Base-by-base conservation (phyloP, 1,140 invertebrate genomes). In the Hesperophylax magnus region DNA sequence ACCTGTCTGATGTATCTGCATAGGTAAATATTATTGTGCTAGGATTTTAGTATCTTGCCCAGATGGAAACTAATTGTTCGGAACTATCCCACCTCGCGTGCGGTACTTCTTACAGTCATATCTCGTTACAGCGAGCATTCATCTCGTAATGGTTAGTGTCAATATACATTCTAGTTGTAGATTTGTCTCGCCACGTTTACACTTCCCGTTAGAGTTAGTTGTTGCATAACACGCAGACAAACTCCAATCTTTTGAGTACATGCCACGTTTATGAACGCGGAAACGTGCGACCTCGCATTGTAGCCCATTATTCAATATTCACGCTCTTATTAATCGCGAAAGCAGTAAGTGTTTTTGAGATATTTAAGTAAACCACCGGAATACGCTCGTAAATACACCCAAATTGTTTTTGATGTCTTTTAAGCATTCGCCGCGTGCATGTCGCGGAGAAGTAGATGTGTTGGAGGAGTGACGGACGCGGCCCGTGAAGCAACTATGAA, bases 71-170 rank as follows among this genome's bases (percentile, higher is more conserved):
- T 24, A 9, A 24, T 61, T 61, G 20, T 24, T 24, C 3, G 56
- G 6, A 22, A 58, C 9, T 58, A 58, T 58, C 24, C 24, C 9
- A 14, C 20, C 24, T 27, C 27, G 27, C 31, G 34, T 18, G 24
- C n/a, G 27, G 63, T 9, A 17, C 39, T 14, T 27, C 2, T 27
- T 27, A 27, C 24, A n/a, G 15, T 67, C 63, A 39, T 14, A 67
- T 67, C 63, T 67, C 31, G 20, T 61, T 61, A 61, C 20, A 8
- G 63, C 34, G 63, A 34, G 34, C 27, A 67, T 11, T 17, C 1
- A 31, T 67, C 27, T 67, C 56, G 56, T 20, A 67, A 31, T 31
- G 24, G n/a, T 67, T 67, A 39, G 20, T 67, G 63, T 67, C 63
- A 31, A 67, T 67, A 67, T n/a, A 67, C 63, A 67, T 67, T 67